phyloP scores from a whole-genome alignment of 2,113 vertebrate species.

The Galbula dea region DNA sequence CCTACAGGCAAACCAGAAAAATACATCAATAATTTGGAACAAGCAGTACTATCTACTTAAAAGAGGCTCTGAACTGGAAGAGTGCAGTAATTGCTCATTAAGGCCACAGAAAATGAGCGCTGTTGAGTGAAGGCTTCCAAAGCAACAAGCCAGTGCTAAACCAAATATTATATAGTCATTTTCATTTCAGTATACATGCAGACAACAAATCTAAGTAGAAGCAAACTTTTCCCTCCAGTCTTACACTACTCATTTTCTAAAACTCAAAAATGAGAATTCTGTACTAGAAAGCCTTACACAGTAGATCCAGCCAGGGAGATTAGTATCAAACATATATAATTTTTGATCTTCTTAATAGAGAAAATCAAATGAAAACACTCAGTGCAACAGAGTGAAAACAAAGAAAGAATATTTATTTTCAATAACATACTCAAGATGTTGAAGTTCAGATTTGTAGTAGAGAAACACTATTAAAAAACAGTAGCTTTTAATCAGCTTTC shows the following conservation, averaged over 20 bases:
- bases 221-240: neutral
- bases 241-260: neutral
- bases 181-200: neutral
- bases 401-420: neutral
- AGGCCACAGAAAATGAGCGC: conserved; percentile 33
- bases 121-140: conserved; percentile 9
- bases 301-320: neutral
- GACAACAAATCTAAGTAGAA: neutral
- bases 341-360: neutral
- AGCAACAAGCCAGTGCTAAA: conserved; percentile 1
- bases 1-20: neutral
- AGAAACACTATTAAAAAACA: neutral
- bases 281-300: neutral
- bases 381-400: neutral
- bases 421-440: neutral
- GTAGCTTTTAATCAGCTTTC: neutral
- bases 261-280: neutral
- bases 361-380: neutral
- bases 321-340: neutral
- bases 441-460: neutral
- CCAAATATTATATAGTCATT: neutral
- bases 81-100: conserved; percentile 21
- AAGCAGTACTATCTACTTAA: neutral
- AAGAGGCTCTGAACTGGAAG: conserved; percentile 30
- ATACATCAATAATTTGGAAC: neutral